Conservation (phyloP, 2,113 vertebrate species). For the Pelecanus crispus region DNA sequence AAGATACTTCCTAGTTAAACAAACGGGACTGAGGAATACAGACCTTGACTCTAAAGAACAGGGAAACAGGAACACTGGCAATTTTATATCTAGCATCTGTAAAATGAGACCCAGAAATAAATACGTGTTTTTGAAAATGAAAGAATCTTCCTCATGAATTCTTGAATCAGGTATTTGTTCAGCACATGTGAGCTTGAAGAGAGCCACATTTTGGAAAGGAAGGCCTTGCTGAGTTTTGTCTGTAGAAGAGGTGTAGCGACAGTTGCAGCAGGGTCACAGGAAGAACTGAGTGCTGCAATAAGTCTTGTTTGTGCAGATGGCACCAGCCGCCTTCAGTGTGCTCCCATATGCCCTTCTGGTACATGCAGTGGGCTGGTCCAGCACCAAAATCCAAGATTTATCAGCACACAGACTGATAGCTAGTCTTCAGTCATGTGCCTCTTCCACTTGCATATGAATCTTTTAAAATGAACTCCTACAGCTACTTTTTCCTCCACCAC, state of each 20-base stretch:
- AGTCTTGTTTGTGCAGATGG: not conserved
- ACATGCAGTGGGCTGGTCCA: not conserved
- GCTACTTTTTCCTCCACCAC: not conserved
- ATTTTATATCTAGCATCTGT: not conserved
- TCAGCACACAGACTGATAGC: not conserved
- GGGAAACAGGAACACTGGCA: not conserved
- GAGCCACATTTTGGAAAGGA: not conserved
- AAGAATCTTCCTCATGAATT: not conserved
- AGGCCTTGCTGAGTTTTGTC: not conserved
- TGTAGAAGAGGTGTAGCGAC: not conserved
- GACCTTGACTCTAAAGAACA: not conserved
- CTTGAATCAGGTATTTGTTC: not conserved
- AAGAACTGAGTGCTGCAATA: not conserved
- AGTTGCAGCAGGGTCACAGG: not conserved
- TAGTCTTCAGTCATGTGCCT: not conserved
- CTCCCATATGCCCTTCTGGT: not conserved
- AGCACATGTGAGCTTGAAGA: fast-evolving
- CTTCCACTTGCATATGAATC: not conserved
- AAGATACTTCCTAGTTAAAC: not conserved
- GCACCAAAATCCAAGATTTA: not conserved
- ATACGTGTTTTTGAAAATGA: not conserved
- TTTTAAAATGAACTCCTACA: not conserved
- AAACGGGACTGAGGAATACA: not conserved
- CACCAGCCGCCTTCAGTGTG: not conserved
- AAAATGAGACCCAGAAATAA: not conserved